phyloP scores from a whole-genome alignment of 2,797 vertebrate genomes.

The Thalassophryne amazonica region DNA sequence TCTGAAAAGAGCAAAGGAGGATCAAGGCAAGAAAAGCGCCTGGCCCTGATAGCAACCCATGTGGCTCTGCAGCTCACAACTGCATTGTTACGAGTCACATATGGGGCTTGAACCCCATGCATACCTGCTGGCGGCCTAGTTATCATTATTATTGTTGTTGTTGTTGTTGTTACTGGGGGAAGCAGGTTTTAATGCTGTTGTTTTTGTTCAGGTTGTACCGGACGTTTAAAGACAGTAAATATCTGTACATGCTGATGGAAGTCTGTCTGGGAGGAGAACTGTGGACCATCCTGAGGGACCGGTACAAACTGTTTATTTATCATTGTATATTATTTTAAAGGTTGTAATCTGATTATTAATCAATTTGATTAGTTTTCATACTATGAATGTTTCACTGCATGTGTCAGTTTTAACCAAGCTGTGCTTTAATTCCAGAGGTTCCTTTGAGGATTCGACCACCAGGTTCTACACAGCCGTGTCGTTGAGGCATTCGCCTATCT shows the following conservation, averaged over 20 bases:
- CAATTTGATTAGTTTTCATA: no score
- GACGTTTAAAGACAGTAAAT: constrained; percentile 79
- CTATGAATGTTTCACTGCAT: no score
- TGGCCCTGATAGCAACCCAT: no score
- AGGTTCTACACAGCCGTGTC: constrained; percentile 94
- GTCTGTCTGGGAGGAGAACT: constrained; percentile 83
- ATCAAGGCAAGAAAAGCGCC: no score
- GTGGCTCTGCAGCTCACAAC: no score
- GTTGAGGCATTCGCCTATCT: constrained; percentile 96
- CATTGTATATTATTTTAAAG: no score
- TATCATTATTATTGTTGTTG: background rate
- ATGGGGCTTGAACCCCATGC: no score
- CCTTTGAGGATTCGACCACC: constrained; percentile 94
- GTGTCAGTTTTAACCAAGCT: no score
- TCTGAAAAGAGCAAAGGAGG: no score
- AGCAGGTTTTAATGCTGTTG: background rate
- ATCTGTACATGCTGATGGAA: constrained; percentile 82
- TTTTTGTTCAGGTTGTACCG: constrained; percentile 75
- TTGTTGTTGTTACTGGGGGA: background rate
- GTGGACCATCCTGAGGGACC: constrained; percentile 81
- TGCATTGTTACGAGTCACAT: no score
- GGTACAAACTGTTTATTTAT: no score
- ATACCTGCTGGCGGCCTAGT: no score
- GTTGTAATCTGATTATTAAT: background rate
- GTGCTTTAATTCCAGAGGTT: constrained; percentile 89